These are phyloP conservation scores for Sciurus carolinensis DNA, from an alignment of 2,797 vertebrate species.

Conservation along the genomic window DNA sequence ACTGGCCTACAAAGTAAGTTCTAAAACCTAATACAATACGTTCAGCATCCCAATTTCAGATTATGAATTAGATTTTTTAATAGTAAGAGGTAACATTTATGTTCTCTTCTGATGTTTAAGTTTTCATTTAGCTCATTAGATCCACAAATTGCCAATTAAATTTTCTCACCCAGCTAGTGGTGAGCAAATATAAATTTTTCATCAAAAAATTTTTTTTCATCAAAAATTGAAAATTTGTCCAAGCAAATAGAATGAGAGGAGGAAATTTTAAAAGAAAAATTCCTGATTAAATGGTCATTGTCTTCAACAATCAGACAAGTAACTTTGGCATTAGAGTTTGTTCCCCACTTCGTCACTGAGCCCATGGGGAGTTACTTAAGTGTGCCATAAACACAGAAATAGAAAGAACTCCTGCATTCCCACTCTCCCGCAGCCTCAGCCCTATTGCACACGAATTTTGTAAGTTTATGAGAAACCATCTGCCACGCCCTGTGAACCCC, in stretches of 20 bases:
- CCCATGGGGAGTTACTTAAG: neutral
- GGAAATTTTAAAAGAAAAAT: neutral
- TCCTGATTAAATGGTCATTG: neutral
- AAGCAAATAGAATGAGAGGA: neutral
- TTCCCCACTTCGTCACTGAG: neutral
- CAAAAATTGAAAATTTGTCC: slow-evolving; percentile 44
- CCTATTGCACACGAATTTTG: neutral
- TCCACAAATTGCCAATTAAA: neutral
- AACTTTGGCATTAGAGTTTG: neutral
- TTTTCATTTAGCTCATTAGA: slow-evolving; percentile 24
- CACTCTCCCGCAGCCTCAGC: neutral
- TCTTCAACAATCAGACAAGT: neutral
- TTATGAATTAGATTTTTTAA: neutral
- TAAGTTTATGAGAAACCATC: slow-evolving; percentile 62
- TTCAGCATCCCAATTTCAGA: neutral
- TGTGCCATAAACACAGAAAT: neutral
- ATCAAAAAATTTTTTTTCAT: neutral
- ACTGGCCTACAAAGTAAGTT: neutral
- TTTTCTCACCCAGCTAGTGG: neutral
- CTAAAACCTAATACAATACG: neutral
- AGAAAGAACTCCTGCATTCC: neutral
- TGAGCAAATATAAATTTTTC: neutral
- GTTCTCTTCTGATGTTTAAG: slow-evolving; percentile 18
- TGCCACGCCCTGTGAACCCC: slow-evolving; percentile 58
- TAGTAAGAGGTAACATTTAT: neutral